These are phyloP conservation scores for Taeniopygia guttata DNA, from an alignment of 2,797 vertebrate genomes.

Conservation along the genomic window DNA sequence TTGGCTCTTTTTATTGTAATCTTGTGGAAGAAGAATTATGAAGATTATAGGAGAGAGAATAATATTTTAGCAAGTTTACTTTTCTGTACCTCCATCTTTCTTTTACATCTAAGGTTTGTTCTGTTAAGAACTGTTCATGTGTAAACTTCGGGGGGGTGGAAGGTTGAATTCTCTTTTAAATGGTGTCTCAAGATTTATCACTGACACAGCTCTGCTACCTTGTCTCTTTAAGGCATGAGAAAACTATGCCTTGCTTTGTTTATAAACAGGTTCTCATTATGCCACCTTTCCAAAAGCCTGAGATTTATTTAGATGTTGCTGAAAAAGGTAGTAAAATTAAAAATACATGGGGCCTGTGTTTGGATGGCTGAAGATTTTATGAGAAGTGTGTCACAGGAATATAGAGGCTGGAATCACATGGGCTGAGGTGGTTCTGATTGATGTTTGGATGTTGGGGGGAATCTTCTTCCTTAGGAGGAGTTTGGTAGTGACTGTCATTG, in stretches of 20 bases:
- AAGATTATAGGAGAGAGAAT: neutral
- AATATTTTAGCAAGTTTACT: neutral
- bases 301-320: neutral
- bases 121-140: neutral
- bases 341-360: neutral
- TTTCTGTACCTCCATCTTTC: neutral
- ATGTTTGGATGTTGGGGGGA: neutral
- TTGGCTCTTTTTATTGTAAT: neutral
- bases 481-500: neutral
- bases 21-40: neutral
- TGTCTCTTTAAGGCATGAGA: neutral
- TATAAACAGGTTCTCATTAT: neutral
- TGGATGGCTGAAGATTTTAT: neutral
- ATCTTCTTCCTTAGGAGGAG: neutral
- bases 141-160: rapidly evolving
- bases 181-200: neutral
- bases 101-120: neutral
- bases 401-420: neutral
- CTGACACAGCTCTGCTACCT: neutral
- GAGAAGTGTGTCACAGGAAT: neutral
- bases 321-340: neutral
- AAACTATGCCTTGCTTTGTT: neutral
- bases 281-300: neutral
- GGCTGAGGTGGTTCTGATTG: neutral
- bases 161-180: neutral